A percentile compares a stretch with the other conserved stretches of the same genome.
These are phyloP conservation scores for Delichon dasypus DNA, from an alignment of 2,797 vertebrate genomes.

Conservation along the genomic window DNA sequence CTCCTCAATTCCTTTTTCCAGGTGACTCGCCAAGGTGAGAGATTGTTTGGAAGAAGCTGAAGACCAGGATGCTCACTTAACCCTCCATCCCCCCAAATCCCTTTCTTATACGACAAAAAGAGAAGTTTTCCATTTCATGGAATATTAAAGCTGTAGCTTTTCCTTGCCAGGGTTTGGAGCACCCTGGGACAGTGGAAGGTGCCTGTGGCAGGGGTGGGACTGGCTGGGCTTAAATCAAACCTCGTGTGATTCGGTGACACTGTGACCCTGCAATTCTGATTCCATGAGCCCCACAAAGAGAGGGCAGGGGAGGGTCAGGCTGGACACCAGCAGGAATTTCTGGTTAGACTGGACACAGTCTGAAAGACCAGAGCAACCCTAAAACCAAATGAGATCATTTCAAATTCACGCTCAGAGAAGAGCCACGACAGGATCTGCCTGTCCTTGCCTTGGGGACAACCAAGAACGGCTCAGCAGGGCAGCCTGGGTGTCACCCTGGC, in stretches of 20 bases:
- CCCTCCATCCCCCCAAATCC: not conserved
- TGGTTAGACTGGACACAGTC: not conserved
- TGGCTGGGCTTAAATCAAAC: not conserved
- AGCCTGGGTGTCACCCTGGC: not conserved
- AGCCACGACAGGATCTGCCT: not conserved
- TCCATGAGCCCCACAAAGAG: not conserved
- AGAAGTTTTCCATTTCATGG: not conserved
- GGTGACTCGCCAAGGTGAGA: constrained; percentile 3
- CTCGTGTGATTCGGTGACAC: too few relatives aligned
- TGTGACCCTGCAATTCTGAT: too few relatives aligned
- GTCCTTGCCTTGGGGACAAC: not conserved
- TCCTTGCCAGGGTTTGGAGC: not conserved
- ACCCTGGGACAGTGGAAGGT: accelerated
- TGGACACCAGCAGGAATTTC: not conserved
- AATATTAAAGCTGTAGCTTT: not conserved
- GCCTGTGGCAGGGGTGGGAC: not conserved
- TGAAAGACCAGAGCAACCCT: not conserved
- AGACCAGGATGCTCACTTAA: not conserved
- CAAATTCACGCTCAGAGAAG: not conserved
- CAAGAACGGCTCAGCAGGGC: not conserved
- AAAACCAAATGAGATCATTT: not conserved
- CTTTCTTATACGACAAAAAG: not conserved
- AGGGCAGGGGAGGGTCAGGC: not conserved
- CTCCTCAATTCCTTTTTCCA: constrained; percentile 10
- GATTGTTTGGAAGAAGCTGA: not conserved